phyloP scores from a whole-genome alignment of 1,140 invertebrate genomes.

The Sitobion miscanthi region DNA sequence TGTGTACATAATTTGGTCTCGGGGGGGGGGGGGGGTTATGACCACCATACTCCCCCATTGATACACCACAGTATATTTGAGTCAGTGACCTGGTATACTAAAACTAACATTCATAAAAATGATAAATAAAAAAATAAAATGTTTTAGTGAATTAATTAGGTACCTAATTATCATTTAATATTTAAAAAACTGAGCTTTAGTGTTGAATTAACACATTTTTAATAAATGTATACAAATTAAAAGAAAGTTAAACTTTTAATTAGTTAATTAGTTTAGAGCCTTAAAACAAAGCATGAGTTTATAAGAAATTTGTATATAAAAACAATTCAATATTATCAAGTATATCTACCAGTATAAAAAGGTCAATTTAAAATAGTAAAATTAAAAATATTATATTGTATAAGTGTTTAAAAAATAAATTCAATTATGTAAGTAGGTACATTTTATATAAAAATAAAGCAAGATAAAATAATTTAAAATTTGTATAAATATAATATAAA shows the following conservation, averaged over 20 bases:
- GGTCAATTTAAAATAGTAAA: background rate
- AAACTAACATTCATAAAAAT: no score
- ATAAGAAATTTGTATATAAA: background rate
- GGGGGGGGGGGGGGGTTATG: no score
- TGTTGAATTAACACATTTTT: background rate
- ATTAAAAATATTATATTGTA: background rate
- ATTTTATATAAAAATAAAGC: background rate
- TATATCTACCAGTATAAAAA: background rate
- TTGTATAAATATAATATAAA: background rate
- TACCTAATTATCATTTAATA: background rate
- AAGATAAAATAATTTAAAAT: background rate
- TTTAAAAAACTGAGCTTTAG: background rate
- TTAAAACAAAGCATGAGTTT: background rate
- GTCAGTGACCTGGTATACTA: no score
- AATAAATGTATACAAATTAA: background rate
- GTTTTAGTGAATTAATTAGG: no score
- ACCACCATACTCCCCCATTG: no score
- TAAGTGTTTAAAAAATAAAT: background rate
- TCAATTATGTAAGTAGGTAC: background rate
- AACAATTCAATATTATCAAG: background rate
- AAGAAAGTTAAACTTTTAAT: no score
- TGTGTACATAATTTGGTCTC: no score
- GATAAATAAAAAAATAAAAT: no score
- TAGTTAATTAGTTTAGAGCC: no score
- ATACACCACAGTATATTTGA: no score